Base-by-base conservation (phyloP, 2,888 invertebrate genomes). In the Aphidius colemani region DNA sequence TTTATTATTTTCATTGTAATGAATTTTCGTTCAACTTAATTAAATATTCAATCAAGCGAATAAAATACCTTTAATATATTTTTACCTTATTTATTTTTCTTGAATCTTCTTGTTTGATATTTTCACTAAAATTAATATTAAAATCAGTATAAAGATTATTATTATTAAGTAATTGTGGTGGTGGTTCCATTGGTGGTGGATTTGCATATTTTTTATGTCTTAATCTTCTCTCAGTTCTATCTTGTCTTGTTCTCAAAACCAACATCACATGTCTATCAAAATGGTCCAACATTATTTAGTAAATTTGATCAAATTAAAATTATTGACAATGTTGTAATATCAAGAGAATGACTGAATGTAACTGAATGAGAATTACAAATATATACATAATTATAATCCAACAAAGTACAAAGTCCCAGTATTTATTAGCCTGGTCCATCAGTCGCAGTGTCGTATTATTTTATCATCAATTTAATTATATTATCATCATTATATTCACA, bases 201-300 rank as follows among this genome's bases (percentile, higher is more conserved):
- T 77, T 74, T 8, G 78, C 78, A 45, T 75, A 74, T 44, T 74
- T 78, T 51, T 72, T 76, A 62, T 78, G 78, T 61, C 76, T 76
- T 65, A 76, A 61, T 7, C 78, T 70, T 53, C 78, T 71, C 64
- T 78, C 76, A 0, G 78, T 78, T 49, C 78, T 72, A 11, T 78
- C 76, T 30, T 74, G 78, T 30, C 78, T 70, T 60, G 78, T 78
- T 9, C 78, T 73, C 44, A 77, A 66, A 18, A 78, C 78, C 41
- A 76, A 56, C 67, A 74, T 71, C 13, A 77, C 72, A 53, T 75
- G 75, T 61, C 78, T 71, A 50, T 77, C 76, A 3, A 57, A 39
- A 48, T 30, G 30, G n/a, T 61, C 61, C 67, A 77, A 63, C 78
- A 78, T 78, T 18, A 18, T 18, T 18, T 18, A 18, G 2, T 13